phyloP scores from a whole-genome alignment of 2,797 vertebrate genomes.

The Sebastiscus albofasciatus region DNA sequence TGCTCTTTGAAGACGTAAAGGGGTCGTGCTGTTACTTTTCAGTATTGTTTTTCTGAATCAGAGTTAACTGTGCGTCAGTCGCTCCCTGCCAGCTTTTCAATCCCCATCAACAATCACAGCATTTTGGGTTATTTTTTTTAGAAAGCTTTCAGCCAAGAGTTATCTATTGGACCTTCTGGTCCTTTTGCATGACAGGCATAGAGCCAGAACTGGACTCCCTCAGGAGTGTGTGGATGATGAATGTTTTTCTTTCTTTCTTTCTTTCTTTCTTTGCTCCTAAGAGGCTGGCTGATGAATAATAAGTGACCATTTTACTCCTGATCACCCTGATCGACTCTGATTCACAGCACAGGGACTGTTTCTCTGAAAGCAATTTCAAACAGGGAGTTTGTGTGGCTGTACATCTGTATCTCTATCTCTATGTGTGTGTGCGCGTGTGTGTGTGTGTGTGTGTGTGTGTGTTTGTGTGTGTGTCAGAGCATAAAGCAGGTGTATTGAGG shows the following conservation, averaged over 20 bases:
- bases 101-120: background rate
- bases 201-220: slow-evolving; percentile 23
- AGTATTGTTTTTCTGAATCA: background rate
- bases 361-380: slow-evolving; percentile 54
- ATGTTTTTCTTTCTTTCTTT: slow-evolving; percentile 45
- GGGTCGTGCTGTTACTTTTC: background rate
- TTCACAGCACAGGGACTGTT: slow-evolving; percentile 24
- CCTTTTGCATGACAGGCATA: slow-evolving; percentile 39
- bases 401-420: slow-evolving; percentile 46
- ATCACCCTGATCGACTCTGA: slow-evolving; percentile 30
- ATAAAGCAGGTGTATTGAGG: slow-evolving; percentile 41
- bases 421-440: slow-evolving; percentile 3
- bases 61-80: background rate
- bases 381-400: slow-evolving; percentile 21
- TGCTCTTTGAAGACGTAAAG: background rate
- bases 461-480: slow-evolving; percentile 21
- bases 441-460: slow-evolving; percentile 33
- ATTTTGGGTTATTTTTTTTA: background rate
- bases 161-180: slow-evolving; percentile 27
- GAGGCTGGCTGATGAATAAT: slow-evolving; percentile 51
- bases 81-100: background rate
- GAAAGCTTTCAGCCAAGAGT: background rate
- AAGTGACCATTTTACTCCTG: slow-evolving; percentile 52
- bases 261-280: slow-evolving; percentile 47
- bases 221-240: slow-evolving; percentile 16